These are phyloP conservation scores for Hypena proboscidalis DNA, from an alignment of 2,888 invertebrate genomes.

Conservation along the genomic window DNA sequence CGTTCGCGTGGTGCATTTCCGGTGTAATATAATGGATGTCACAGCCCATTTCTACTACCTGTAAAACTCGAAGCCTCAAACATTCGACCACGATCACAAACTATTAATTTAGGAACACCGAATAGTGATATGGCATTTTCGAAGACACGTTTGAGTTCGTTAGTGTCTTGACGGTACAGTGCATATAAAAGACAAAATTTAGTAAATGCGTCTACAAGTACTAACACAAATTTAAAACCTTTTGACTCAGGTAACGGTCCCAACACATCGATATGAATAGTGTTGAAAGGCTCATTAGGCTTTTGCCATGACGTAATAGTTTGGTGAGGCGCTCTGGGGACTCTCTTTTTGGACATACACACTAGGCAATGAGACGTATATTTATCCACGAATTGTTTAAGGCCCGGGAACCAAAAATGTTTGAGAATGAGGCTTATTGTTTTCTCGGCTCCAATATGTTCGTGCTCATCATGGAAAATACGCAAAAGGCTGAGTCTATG, in stretches of 20 bases:
- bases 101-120: slow-evolving; percentile 29
- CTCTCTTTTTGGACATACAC: slow-evolving; percentile 20
- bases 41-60: background rate
- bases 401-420: slow-evolving; percentile 26
- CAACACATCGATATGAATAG: slow-evolving; percentile 22
- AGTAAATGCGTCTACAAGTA: slow-evolving; percentile 16
- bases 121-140: slow-evolving; percentile 25
- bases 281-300: slow-evolving; percentile 14
- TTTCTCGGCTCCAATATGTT: slow-evolving; percentile 18
- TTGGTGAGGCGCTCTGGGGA: slow-evolving; percentile 1
- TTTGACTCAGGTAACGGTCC: slow-evolving; percentile 22
- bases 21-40: too few relatives aligned
- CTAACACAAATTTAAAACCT: slow-evolving; percentile 10
- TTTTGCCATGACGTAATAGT: slow-evolving; percentile 1
- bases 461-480: slow-evolving; percentile 20
- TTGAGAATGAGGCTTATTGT: slow-evolving; percentile 11
- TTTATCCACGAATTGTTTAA: slow-evolving; percentile 5
- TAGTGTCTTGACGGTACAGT: slow-evolving; percentile 25
- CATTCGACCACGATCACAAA: too few relatives aligned
- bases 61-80: slow-evolving; percentile 21
- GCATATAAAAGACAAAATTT: slow-evolving; percentile 16
- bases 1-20: too few relatives aligned
- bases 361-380: slow-evolving; percentile 11
- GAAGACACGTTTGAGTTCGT: slow-evolving; percentile 24
- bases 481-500: background rate